Evolutionary conservation across 2,888 invertebrate genomes (phyloP).

Genomic region (Ceraclea dissimilis): DNA sequence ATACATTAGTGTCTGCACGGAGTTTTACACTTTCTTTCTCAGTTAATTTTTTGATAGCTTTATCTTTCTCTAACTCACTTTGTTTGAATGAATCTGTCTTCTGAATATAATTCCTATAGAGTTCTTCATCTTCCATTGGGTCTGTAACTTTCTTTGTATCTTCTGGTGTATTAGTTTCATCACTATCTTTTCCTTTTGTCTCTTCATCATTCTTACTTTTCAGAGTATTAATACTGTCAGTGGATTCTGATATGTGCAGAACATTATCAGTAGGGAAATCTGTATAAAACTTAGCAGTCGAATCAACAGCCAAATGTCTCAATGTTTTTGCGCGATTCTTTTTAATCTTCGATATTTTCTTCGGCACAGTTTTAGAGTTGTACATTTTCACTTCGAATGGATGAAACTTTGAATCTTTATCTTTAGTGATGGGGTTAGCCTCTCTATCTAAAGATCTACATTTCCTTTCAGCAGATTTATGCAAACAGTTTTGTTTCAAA

Average conservation of each 20-base stretch:
- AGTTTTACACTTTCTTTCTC: conserved; percentile 25
- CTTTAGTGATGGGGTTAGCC: conserved; percentile 1
- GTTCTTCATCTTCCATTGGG: conserved; percentile 39
- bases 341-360: conserved; percentile 62
- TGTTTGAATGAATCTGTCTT: conserved; percentile 50
- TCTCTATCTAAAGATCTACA: conserved; percentile 16
- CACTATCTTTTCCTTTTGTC: conserved; percentile 30
- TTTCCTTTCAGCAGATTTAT: conserved; percentile 6
- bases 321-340: conserved; percentile 55
- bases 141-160: conserved; percentile 31
- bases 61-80: conserved; percentile 46
- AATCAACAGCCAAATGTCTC: conserved; percentile 39
- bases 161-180: conserved; percentile 7
- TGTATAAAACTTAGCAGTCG: conserved; percentile 60
- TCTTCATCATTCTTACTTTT: conserved; percentile 33
- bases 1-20: conserved; percentile 24
- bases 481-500: background rate
- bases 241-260: conserved; percentile 57
- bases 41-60: conserved; percentile 30
- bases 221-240: conserved; percentile 48
- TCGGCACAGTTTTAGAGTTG: conserved; percentile 61
- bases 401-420: conserved; percentile 27
- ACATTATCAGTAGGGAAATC: conserved; percentile 54
- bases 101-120: conserved; percentile 43
- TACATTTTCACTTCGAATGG: conserved; percentile 52